Base-by-base conservation (phyloP, 2,888 invertebrate species). In the Mythimna lalbum region DNA sequence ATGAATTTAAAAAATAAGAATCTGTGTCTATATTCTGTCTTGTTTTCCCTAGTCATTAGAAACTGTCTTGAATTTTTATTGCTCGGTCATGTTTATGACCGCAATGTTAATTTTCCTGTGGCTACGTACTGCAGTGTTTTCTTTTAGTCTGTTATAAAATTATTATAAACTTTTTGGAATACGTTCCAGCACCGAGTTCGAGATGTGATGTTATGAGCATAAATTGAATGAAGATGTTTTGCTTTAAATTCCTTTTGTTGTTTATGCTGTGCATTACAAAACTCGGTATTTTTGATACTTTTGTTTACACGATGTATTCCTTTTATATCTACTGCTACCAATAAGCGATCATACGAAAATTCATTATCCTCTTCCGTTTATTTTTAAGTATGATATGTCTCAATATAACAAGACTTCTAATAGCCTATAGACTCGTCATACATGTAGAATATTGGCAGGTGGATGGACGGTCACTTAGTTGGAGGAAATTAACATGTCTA, bases 401-500 rank as follows among this genome's bases (percentile, higher is more conserved):
- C 2, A 39, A 19, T 43, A 27, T 47, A 47, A 17, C n/a, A 57
- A 36, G 36, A 52, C 12, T 61, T n/a, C 1, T 55, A 62, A 12
- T 68, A 56, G 27, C 52, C 19, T 52, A 10, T 39, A 74, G 31
- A 63, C 43, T 55, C 14, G 49, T 10, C 19, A 55, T 33, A 52
- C 21, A 61, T 56, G 47, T 73, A 52, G 43, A 53, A 53, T 84
- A 85, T 85, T 85, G 86, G 70, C 78, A 86, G 81, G 69, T 82
- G 66, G 63, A 67, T 76, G 78, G 73, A 83, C 73, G 86, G 86
- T 81, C 84, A 75, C 81, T 69, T 75, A 70, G 82, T 69, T 76
- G 70, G 80, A 89, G 91, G 90, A 92, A 93, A 92, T 91, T 89
- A 91, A 90, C 87, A 88, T 88, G 89, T 88, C 89, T 83, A 81